Evolutionary conservation across 2,797 vertebrate genomes (phyloP).

Genomic region (Podargus strigoides): DNA sequence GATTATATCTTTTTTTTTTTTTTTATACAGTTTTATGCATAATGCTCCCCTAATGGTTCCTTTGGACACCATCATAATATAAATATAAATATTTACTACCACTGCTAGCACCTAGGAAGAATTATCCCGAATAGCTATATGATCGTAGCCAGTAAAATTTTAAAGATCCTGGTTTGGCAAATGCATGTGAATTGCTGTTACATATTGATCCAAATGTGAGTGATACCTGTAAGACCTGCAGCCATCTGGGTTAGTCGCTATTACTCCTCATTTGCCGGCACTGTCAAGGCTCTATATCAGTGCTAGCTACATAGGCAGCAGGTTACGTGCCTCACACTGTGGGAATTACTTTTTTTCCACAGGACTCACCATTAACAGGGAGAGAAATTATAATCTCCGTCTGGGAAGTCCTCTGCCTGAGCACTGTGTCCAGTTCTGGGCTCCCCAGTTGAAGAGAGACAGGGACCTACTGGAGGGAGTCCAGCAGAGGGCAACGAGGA

Average conservation of each 20-base stretch:
- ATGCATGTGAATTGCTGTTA: not conserved
- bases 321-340: not conserved
- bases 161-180: not conserved
- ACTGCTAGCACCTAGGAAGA: not conserved
- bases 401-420: not conserved
- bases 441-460: no score
- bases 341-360: constrained; percentile 2
- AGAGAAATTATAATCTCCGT: constrained; percentile 16
- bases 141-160: not conserved
- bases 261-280: not conserved
- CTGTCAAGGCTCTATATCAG: not conserved
- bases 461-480: no score
- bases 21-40: not conserved
- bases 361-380: not conserved
- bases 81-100: constrained; percentile 50
- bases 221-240: not conserved
- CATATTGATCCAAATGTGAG: not conserved
- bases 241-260: not conserved
- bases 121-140: not conserved
- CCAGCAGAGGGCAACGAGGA: no score
- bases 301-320: not conserved
- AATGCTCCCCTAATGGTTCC: not conserved
- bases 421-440: no score
- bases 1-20: constrained; percentile 40
- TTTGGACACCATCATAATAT: constrained; percentile 4